phyloP scores from a whole-genome alignment of 1,140 invertebrate genomes.

The Pogonomyrmex californicus region DNA sequence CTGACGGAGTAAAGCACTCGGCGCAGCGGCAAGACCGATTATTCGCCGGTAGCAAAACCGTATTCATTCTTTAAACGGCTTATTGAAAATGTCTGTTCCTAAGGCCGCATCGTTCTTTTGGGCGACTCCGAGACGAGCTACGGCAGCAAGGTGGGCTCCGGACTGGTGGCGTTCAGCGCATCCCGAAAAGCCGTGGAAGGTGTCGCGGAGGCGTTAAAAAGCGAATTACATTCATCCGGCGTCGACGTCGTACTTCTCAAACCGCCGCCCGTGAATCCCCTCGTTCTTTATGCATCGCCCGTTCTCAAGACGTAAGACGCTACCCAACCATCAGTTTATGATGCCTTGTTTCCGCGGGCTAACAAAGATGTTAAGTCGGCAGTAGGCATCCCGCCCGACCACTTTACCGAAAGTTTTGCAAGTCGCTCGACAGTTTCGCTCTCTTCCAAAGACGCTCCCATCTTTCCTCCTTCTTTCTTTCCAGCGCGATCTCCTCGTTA shows the following conservation, averaged over 20 bases:
- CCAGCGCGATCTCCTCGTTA: neutral
- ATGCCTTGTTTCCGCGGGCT: slow-evolving; percentile 18
- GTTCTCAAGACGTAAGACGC: slow-evolving; percentile 86
- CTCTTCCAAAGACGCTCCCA: neutral
- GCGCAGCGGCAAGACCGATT: neutral
- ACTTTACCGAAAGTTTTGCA: slow-evolving; percentile 7
- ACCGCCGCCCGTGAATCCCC: slow-evolving; percentile 90
- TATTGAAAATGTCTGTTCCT: slow-evolving; percentile 41
- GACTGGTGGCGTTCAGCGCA: slow-evolving; percentile 90
- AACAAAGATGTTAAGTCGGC: slow-evolving; percentile 43
- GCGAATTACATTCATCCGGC: slow-evolving; percentile 90
- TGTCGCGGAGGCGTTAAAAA: slow-evolving; percentile 90
- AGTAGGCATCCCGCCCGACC: neutral
- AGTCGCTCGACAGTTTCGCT: slow-evolving; percentile 7
- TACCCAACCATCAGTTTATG: slow-evolving; percentile 49
- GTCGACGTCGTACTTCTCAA: slow-evolving; percentile 92
- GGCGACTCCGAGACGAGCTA: slow-evolving; percentile 83
- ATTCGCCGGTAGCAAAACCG: slow-evolving; percentile 10
- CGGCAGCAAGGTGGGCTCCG: slow-evolving; percentile 84
- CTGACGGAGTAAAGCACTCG: neutral
- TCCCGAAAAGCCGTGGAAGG: slow-evolving; percentile 91
- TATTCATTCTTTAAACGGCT: slow-evolving; percentile 53
- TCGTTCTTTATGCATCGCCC: slow-evolving; percentile 88
- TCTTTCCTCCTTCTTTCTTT: neutral
- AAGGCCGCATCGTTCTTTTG: slow-evolving; percentile 86